Evolutionary conservation across 1,140 invertebrate genomes (phyloP), one percentile per base, ranked within the genome.

Genomic region (Pseudomyrmex pallidus): DNA sequence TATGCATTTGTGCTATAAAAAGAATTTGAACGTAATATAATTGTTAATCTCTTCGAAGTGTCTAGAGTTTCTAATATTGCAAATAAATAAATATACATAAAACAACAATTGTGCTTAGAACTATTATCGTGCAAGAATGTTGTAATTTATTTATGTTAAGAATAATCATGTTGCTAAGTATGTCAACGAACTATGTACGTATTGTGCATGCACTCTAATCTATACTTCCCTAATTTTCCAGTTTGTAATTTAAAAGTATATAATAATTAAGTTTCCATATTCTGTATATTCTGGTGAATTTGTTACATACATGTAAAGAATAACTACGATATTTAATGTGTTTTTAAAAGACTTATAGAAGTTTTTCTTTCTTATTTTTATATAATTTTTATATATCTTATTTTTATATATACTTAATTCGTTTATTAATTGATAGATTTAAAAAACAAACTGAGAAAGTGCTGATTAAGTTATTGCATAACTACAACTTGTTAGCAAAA

Each of bases 401-500:
- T 4, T 46, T 2, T 2, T 13, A 54, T 13, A 54, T 35, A 50
- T 35, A 35, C 50, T 48, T 20, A 46, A 46, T 10, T 35, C 0
- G 35, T 12, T 46, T 44, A 2, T 50, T 59, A 70, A 59, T 57
- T 54, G 15, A 3, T 13, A 64, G n/a, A 17, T 20, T 25, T 8
- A 50, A 80, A 50, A 61, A 50, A 20, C 13, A n/a, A 20, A 35
- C 20, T 13, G 13, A 2, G 61, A 78, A 80, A 80, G 35, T 59
- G 62, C 17, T 46, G 17, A 80, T 59, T 80, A 35, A 35, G 35
- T 35, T 46, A 13, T 59, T 44, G 76, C 54, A 44, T 72, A 72
- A 80, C 12, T 15, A 10, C 7, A n/a, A 12, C 66, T 80, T 46
- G 76, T 80, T 80, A 80, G 12, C 15, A 72, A 80, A 70, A 80